Percentiles rank a stretch among this genome's conserved stretches.
These are phyloP conservation scores for Drosophila willistoni DNA, from an alignment of 1,140 invertebrate genomes.

Conservation along the genomic window DNA sequence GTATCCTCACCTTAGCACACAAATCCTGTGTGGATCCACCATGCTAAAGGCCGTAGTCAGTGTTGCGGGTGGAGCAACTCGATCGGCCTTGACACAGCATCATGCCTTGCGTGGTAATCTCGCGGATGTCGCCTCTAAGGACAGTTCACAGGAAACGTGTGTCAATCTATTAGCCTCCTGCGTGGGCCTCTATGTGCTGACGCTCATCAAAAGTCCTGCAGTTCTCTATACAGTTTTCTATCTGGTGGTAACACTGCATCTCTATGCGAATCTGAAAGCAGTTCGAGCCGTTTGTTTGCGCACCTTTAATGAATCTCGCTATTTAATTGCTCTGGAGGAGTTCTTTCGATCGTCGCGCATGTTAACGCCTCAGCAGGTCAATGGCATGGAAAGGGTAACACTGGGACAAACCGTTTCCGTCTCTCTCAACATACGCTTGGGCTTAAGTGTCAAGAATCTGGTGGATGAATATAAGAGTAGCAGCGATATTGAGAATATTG, in stretches of 20 bases:
- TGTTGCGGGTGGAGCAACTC: slow-evolving; percentile 94
- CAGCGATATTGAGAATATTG: slow-evolving; percentile 71
- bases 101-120: slow-evolving; percentile 94
- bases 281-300: slow-evolving; percentile 89
- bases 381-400: slow-evolving; percentile 86
- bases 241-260: slow-evolving; percentile 91
- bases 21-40: slow-evolving; percentile 88
- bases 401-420: slow-evolving; percentile 84
- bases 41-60: slow-evolving; percentile 91
- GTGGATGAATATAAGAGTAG: slow-evolving; percentile 68
- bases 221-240: slow-evolving; percentile 88
- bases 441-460: slow-evolving; percentile 68
- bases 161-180: slow-evolving; percentile 95
- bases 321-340: slow-evolving; percentile 87
- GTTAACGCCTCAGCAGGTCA: slow-evolving; percentile 84
- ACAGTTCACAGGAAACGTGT: slow-evolving; percentile 97
- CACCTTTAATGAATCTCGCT: slow-evolving; percentile 91
- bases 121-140: slow-evolving; percentile 97
- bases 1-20: slow-evolving; percentile 85
- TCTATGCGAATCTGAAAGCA: slow-evolving; percentile 93
- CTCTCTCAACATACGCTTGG: slow-evolving; percentile 80
- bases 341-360: slow-evolving; percentile 85
- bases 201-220: slow-evolving; percentile 86
- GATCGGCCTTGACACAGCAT: slow-evolving; percentile 96
- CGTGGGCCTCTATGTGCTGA: slow-evolving; percentile 90